Conservation (phyloP, 2,797 vertebrate genomes). For the Clamator glandarius region DNA sequence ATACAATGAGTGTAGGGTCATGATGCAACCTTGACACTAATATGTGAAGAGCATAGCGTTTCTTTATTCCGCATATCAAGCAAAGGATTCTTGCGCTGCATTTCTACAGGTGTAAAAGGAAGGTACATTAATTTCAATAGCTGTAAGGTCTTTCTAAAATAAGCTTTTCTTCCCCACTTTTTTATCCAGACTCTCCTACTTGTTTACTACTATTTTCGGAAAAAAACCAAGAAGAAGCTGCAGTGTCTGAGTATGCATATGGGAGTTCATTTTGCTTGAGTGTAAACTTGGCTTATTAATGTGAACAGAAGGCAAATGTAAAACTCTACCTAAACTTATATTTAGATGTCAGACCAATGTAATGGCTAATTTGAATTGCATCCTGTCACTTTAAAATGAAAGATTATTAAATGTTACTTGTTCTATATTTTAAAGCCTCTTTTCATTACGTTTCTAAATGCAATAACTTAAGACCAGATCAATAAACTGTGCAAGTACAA, state of each 20-base stretch:
- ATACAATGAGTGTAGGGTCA: neutral
- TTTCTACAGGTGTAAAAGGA: neutral
- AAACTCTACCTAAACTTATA: neutral
- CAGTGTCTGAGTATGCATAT: neutral
- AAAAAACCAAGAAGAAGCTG: neutral
- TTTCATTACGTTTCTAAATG: neutral
- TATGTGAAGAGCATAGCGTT: neutral
- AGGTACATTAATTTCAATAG: neutral
- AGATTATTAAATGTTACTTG: neutral
- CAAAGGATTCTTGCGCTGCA: neutral
- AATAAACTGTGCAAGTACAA: neutral
- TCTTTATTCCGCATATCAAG: neutral
- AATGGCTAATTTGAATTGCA: neutral
- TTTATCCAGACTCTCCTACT: neutral
- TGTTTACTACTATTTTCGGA: neutral
- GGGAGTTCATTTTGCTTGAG: neutral
- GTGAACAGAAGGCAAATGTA: neutral
- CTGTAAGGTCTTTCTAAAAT: neutral
- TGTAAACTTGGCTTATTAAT: neutral
- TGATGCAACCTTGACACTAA: neutral
- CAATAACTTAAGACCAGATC: neutral
- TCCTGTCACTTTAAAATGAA: neutral
- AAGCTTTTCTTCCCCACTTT: neutral
- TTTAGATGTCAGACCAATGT: neutral
- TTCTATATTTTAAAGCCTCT: neutral